Conservation (phyloP, 2,797 vertebrate species). For the Rhynchonycteris naso region DNA sequence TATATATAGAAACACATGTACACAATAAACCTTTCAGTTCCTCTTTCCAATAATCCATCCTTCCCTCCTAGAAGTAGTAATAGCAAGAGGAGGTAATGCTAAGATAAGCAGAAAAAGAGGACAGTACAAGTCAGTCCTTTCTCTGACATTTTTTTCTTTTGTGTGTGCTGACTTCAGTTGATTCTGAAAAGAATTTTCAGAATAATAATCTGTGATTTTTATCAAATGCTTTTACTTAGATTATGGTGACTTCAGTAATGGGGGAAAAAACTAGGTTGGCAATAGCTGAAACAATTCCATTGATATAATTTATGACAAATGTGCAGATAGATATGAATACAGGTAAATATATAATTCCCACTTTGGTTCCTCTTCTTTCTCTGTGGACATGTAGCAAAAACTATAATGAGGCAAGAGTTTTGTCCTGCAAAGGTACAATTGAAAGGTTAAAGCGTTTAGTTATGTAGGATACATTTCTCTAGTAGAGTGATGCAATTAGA, state of each 20-base stretch:
- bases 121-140: neutral
- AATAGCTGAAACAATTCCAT: neutral
- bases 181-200: neutral
- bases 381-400: neutral
- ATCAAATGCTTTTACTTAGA: neutral
- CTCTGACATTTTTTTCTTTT: neutral
- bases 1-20: neutral
- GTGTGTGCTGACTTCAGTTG: neutral
- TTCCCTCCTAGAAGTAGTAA: slow-evolving; percentile 1
- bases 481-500: neutral
- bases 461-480: neutral
- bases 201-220: neutral
- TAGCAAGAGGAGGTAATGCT: neutral
- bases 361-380: neutral
- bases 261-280: neutral
- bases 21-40: neutral
- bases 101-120: neutral
- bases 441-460: slow-evolving; percentile 11
- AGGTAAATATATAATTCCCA: neutral
- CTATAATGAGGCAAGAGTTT: neutral
- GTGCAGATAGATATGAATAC: neutral
- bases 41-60: neutral
- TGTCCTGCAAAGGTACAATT: neutral
- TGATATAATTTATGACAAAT: neutral
- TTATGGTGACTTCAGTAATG: neutral